Evolutionary conservation across 2,113 vertebrate genomes (phyloP).

Genomic region (Oncorhynchus keta): DNA sequence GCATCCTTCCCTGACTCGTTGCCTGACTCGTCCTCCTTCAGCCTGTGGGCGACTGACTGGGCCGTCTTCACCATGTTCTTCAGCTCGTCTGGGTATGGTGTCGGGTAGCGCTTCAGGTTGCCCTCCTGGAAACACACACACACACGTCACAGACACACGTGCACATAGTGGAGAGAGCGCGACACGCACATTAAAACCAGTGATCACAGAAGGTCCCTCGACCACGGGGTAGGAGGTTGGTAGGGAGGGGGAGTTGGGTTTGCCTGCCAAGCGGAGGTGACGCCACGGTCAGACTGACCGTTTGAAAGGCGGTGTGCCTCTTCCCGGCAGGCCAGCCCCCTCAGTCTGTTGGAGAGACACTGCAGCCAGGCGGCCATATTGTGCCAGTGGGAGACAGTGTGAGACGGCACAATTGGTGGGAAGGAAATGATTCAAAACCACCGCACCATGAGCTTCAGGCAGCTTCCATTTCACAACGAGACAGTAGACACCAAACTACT

Average conservation of each 20-base stretch:
- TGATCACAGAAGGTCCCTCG: neutral
- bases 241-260: neutral
- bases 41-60: constrained; percentile 92
- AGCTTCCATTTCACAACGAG: neutral
- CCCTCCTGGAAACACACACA: constrained; percentile 81
- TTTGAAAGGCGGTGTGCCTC: constrained; percentile 13
- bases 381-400: neutral
- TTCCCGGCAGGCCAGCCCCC: constrained; percentile 2
- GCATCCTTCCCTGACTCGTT: constrained; percentile 81
- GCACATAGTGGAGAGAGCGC: neutral
- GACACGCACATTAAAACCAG: neutral
- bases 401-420: neutral
- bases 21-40: constrained; percentile 89
- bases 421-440: neutral
- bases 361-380: neutral
- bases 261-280: neutral
- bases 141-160: neutral
- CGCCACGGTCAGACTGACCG: constrained; percentile 18
- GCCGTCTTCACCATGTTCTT: constrained; percentile 99
- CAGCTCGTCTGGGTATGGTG: constrained; percentile 96
- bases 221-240: neutral
- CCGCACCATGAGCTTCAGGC: neutral
- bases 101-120: constrained; percentile 96
- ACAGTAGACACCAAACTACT: neutral
- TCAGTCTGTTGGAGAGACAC: neutral